Evolutionary conservation across 2,113 vertebrate species (phyloP), one percentile per base, ranked within the genome.

Genomic region (Urocitellus parryii): DNA sequence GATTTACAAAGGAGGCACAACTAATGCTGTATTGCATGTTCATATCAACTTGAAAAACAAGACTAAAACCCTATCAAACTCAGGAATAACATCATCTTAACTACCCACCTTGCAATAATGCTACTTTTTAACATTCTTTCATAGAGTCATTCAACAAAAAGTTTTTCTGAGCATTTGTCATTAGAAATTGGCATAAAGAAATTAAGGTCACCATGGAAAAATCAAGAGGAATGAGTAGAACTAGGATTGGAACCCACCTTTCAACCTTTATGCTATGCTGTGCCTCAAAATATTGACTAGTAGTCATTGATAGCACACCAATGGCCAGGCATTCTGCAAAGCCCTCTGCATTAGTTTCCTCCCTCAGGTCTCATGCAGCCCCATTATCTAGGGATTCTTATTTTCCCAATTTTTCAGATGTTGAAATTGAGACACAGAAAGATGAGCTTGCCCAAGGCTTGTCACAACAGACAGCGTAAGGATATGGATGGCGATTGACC

Each of bases 271-370:
- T 74, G 34, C 10, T 68, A 42, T 68, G 1, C n/a, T 88, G 4
- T 61, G 34, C 74, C 45, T 82, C 53, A 90, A 87, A 87, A 63
- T 87, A 34, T 68, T 68, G 37, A 79, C 5, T 74, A 53, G 65
- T 95, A 42, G 48, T 93, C 84, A 91, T 39, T 72, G 29, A 90
- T 83, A 92, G 32, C 16, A 88, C 79, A 24, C 11, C 22, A 32
- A 25, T 45, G 27, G 14, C 17, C 13, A 39, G 27, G 42, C 37
- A 56, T 95, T 86, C 42, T 67, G 81, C 80, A 92, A 77, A 61
- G 9, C 13, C 56, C 25, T 70, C 94, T 39, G 51, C 6, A 42
- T 93, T 83, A 79, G 84, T 84, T 63, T 77, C 74, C n/a, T 68
- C 29, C 83, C 39, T 68, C 68, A 79, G 90, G 48, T 22, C 27